Percentiles rank a stretch among this genome's conserved stretches.
phyloP scores from a whole-genome alignment of 2,113 vertebrate genomes.

The Phyllostomus discolor region DNA sequence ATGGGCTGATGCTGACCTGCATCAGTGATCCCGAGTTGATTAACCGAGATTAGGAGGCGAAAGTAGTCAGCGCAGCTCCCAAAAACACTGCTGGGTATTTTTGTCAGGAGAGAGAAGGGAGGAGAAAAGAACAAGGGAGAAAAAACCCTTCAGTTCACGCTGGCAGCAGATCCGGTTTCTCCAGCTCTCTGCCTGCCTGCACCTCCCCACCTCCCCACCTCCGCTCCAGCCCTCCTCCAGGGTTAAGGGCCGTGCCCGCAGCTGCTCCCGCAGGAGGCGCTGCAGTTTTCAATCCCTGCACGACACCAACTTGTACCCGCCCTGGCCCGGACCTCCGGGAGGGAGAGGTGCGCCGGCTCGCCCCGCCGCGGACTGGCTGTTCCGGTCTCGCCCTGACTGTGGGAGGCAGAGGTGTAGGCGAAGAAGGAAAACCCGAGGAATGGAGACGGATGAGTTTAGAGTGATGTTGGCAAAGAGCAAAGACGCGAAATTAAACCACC shows the following conservation, averaged over 20 bases:
- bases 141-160: not conserved
- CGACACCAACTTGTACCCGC: fast-evolving
- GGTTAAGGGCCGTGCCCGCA: not conserved
- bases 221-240: fast-evolving
- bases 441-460: not conserved
- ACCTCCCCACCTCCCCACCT: fast-evolving
- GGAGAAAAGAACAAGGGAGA: not conserved
- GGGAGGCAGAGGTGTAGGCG: not conserved
- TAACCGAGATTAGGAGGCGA: slow-evolving; percentile 2
- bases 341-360: not conserved
- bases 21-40: slow-evolving; percentile 66
- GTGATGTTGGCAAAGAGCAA: not conserved
- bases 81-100: not conserved
- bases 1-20: slow-evolving; percentile 72
- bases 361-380: fast-evolving
- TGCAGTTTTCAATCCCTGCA: not conserved
- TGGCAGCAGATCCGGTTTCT: not conserved
- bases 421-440: not conserved
- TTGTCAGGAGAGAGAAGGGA: not conserved
- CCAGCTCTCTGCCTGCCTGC: fast-evolving
- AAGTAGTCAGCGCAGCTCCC: not conserved
- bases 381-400: not conserved
- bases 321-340: fast-evolving
- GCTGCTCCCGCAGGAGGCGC: not conserved
- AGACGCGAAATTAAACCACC: not conserved